Percentiles rank a stretch among this genome's conserved stretches.
These are phyloP conservation scores for Myopa tessellatipennis DNA, from an alignment of 2,888 invertebrate species.

Conservation along the genomic window DNA sequence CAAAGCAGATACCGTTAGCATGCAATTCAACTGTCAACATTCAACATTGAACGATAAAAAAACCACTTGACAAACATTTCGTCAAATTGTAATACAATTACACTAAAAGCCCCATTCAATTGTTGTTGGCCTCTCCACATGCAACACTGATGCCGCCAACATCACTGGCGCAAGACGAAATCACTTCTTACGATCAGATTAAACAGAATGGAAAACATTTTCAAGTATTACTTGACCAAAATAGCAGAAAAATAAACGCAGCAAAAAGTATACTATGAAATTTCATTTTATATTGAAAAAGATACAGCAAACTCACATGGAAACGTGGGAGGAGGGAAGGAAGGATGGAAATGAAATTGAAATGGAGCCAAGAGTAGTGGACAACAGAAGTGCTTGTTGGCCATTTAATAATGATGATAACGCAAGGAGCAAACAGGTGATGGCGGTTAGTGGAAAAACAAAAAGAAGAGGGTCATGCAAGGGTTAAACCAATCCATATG, in stretches of 20 bases:
- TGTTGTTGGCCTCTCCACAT: not conserved
- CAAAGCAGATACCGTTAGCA: not conserved
- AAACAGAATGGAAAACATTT: constrained; percentile 26
- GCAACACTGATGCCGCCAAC: not conserved
- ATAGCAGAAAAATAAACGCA: not conserved
- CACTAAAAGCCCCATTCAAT: constrained; percentile 31
- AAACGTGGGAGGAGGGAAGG: too few species aligned
- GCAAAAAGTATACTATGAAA: not conserved
- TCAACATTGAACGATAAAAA: not conserved
- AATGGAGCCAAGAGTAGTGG: not conserved
- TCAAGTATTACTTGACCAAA: constrained; percentile 19
- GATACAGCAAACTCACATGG: not conserved
- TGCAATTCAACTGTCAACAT: constrained; percentile 11
- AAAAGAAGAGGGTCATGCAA: not conserved
- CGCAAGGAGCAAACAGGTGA: not conserved
- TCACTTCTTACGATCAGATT: constrained; percentile 21
- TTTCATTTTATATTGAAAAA: constrained; percentile 28
- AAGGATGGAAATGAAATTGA: not conserved
- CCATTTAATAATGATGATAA: not conserved
- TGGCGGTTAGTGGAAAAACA: not conserved
- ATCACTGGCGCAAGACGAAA: constrained; percentile 14
- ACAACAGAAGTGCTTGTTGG: not conserved
- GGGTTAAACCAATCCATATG: constrained; percentile 58
- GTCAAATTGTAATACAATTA: constrained; percentile 37
- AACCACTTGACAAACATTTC: constrained; percentile 25